Evolutionary conservation across 2,888 invertebrate species (phyloP), one percentile per base, ranked within the genome.

Genomic region (Tetanocera ferruginea): DNA sequence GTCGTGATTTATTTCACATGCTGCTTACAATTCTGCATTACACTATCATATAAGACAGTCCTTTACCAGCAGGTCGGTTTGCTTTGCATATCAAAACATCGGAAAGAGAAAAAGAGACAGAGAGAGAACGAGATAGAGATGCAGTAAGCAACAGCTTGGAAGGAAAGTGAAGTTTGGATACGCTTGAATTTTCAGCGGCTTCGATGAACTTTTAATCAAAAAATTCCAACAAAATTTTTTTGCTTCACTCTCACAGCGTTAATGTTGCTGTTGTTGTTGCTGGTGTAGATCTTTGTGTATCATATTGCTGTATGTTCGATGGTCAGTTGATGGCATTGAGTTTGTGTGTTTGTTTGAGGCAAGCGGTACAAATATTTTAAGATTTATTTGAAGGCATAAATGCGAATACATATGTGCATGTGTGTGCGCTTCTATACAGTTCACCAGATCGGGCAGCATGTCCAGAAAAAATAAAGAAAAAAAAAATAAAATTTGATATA

Each of bases 141-240:
- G 55, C 0, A 55, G 55, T 5, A 55, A 19, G 1, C 55, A 3
- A 23, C 19, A 9, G 28, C 28, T 25, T 60, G 25, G 28, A 23
- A 28, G 25, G 8, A 28, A 17, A 9, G 60, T 28, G 11, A 28
- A 60, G 11, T 28, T 43, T 43, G 67, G 23, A 67, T 11, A 37
- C n/a, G 37, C 67, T 67, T 43, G 67, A 43, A 23, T 69, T 69
- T 69, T 69, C 69, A 69, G 51, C 69, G 69, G 69, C 69, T 69
- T 69, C 69, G 69, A 51, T 69, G 51, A 69, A 69, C 69, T 69
- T 69, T 69, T 69, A 69, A 69, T 69, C 69, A 69, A 69, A 69
- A 69, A 69, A 69, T 69, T 69, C 69, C 69, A 51, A 69, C 14
- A 37, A 43, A 34, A 43, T 43, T 19, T 23, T 3, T 28, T 25